These are phyloP conservation scores for Jordanella pulchra DNA, from an alignment of 2,797 vertebrate genomes.

Conservation along the genomic window DNA sequence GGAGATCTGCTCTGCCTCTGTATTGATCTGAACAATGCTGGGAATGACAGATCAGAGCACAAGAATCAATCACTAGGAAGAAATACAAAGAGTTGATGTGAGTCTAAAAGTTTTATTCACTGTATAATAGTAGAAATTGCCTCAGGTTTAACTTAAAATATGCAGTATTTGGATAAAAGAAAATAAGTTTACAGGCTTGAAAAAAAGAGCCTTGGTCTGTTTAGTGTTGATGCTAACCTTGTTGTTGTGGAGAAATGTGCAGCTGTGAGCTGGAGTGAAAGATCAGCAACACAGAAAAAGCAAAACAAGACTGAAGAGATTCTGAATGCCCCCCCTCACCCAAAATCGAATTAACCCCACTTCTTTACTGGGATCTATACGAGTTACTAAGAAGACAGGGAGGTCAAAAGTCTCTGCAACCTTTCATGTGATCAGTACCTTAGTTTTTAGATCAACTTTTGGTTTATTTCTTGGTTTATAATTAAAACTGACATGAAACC, in stretches of 20 bases:
- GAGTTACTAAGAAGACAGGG: background rate
- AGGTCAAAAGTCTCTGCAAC: background rate
- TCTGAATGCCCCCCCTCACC: constrained; percentile 6
- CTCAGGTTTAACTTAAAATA: constrained; percentile 2
- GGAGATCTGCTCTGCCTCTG: constrained; percentile 3
- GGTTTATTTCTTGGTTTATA: constrained; percentile 12
- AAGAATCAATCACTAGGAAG: background rate
- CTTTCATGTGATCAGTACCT: constrained; percentile 17
- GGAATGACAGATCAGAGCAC: background rate
- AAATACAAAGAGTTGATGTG: background rate
- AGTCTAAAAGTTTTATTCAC: background rate
- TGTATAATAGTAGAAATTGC: background rate
- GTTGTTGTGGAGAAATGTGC: constrained; percentile 32
- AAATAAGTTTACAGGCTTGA: constrained; percentile 16
- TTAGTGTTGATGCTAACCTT: constrained; percentile 34
- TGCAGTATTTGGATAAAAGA: constrained; percentile 4
- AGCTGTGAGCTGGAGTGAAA: constrained; percentile 38
- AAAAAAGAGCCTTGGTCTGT: constrained; percentile 12
- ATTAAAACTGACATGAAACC: background rate
- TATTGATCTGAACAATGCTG: background rate
- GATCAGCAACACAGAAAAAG: constrained; percentile 39
- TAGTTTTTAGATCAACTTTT: constrained; percentile 7
- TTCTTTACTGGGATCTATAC: background rate
- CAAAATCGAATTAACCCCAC: background rate
- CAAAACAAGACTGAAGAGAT: constrained; percentile 9